These are phyloP conservation scores for Melanotaenia parkinsoni DNA, from an alignment of 2,797 vertebrate genomes.

Conservation along the genomic window DNA sequence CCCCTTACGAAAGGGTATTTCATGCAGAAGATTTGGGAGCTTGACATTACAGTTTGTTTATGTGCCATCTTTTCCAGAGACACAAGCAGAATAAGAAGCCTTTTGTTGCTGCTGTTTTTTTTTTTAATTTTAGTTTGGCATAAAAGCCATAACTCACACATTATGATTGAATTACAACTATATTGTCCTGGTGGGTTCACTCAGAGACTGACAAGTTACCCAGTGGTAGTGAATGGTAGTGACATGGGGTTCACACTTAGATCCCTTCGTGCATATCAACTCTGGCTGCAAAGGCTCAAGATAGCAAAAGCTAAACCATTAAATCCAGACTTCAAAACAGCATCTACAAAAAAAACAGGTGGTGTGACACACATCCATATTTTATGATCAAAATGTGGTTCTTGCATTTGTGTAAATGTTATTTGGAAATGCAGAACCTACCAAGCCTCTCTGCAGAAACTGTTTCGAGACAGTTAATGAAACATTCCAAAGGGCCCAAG, in stretches of 20 bases:
- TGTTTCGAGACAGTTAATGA: too few relatives aligned
- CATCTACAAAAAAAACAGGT: neutral
- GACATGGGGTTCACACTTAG: neutral
- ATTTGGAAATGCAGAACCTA: neutral
- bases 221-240: neutral
- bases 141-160: too few relatives aligned
- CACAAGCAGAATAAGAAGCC: too few relatives aligned
- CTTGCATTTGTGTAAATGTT: neutral
- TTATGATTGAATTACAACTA: too few relatives aligned
- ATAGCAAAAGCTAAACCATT: neutral
- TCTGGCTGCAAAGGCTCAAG: neutral
- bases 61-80: too few relatives aligned
- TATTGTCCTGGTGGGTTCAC: too few relatives aligned
- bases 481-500: neutral
- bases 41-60: neutral
- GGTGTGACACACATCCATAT: neutral
- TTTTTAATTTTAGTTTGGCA: too few relatives aligned
- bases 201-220: too few relatives aligned
- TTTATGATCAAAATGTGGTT: neutral
- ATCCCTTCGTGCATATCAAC: neutral
- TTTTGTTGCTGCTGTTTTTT: too few relatives aligned
- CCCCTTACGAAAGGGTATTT: neutral
- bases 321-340: neutral
- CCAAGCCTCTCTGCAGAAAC: neutral
- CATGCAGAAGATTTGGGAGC: neutral